Percentiles rank a stretch among this genome's conserved stretches.
Evolutionary conservation across 2,888 invertebrate genomes (phyloP).

Genomic region (Podotricha telesiphe): DNA sequence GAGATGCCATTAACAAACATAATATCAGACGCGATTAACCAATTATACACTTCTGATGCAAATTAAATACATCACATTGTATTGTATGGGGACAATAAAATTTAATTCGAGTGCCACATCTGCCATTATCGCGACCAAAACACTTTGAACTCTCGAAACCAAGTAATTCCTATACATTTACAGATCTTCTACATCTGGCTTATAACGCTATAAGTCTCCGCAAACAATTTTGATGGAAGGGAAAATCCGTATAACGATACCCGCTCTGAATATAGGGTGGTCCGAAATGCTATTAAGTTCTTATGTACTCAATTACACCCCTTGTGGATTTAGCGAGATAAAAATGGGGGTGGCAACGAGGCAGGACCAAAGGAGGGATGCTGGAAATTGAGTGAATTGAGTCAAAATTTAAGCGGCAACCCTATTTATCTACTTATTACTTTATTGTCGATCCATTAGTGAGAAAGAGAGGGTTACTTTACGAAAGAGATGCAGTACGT

Average conservation of each 20-base stretch:
- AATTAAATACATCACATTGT: constrained; percentile 66
- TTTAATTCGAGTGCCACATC: constrained; percentile 66
- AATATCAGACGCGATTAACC: constrained; percentile 60
- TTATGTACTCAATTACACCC: constrained; percentile 80
- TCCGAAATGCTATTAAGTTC: constrained; percentile 82
- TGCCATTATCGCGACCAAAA: constrained; percentile 56
- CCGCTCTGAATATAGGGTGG: constrained; percentile 75
- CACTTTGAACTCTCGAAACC: constrained; percentile 53
- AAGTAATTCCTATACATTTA: constrained; percentile 47
- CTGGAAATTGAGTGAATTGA: constrained; percentile 74
- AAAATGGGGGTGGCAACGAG: constrained; percentile 37
- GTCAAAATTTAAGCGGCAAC: constrained; percentile 81
- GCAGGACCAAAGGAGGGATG: constrained; percentile 24
- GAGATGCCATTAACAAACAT: constrained; percentile 42
- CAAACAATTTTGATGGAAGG: constrained; percentile 78
- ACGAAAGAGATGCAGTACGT: constrained; percentile 35
- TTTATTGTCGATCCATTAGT: constrained; percentile 81
- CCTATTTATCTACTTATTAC: constrained; percentile 81
- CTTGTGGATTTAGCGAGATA: constrained; percentile 65
- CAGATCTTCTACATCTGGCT: constrained; percentile 57
- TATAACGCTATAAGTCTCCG: constrained; percentile 69
- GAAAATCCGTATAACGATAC: constrained; percentile 59
- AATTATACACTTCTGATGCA: constrained; percentile 76
- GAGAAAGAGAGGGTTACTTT: constrained; percentile 54
- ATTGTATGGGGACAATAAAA: constrained; percentile 61